Evolutionary conservation across 2,888 invertebrate genomes (phyloP).

Genomic region (Celastrina argiolus): DNA sequence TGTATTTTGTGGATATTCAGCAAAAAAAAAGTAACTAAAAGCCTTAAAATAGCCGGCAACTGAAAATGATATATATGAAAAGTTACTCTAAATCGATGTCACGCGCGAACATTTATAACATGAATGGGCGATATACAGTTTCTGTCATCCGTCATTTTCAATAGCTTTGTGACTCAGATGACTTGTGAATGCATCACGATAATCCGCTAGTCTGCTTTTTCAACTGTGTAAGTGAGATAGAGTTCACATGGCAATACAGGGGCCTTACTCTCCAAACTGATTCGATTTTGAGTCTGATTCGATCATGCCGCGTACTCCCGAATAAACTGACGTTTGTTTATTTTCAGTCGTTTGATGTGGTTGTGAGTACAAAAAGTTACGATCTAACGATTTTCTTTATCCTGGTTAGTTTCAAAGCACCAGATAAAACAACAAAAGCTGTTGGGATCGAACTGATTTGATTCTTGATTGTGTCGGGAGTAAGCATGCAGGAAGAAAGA

Average conservation of each 20-base stretch:
- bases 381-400: no score
- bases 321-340: no score
- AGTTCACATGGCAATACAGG: not conserved
- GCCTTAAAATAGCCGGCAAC: not conserved
- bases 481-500: no score
- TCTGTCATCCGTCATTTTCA: not conserved
- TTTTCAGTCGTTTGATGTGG: no score
- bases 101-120: not conserved
- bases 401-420: no score
- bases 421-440: no score
- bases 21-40: not conserved
- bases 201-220: not conserved
- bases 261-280: no score
- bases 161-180: not conserved
- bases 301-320: no score
- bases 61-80: not conserved
- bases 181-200: not conserved
- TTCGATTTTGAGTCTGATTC: no score
- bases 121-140: not conserved
- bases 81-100: not conserved
- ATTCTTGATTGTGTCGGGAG: no score
- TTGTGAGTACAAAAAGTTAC: no score
- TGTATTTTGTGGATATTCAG: not conserved
- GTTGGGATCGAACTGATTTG: no score
- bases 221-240: not conserved